Percentiles rank a stretch among this genome's conserved stretches.
Conservation (phyloP, 2,888 invertebrate genomes). For the Drosophila nigricruria region DNA sequence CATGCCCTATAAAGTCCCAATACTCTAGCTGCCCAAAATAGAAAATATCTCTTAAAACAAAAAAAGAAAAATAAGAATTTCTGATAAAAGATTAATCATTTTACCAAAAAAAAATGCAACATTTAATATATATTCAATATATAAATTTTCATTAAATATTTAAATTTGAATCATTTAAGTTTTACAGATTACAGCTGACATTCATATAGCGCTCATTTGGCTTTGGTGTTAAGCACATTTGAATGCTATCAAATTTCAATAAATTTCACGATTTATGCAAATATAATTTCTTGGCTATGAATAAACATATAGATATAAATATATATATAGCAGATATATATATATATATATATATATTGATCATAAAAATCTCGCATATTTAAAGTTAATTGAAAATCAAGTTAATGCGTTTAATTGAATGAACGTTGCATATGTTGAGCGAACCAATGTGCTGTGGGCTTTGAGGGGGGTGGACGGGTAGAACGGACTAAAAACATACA, state of each 20-base stretch:
- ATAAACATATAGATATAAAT: background rate
- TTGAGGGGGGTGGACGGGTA: background rate
- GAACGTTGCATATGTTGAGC: constrained; percentile 58
- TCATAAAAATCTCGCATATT: constrained; percentile 53
- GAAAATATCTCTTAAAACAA: too few relatives aligned
- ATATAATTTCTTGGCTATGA: constrained; percentile 11
- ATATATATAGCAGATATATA: constrained; percentile 14
- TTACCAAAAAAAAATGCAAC: too few relatives aligned
- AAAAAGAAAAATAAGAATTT: too few relatives aligned
- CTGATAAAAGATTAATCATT: too few relatives aligned
- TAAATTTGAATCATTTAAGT: background rate
- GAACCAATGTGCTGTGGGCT: background rate
- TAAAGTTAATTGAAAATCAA: constrained; percentile 81
- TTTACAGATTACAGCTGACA: background rate
- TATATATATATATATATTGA: constrained; percentile 31
- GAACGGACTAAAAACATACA: constrained; percentile 64
- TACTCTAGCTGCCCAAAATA: too few relatives aligned
- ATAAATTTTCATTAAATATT: background rate
- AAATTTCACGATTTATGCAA: constrained; percentile 20
- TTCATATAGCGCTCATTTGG: constrained; percentile 2
- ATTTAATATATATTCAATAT: background rate
- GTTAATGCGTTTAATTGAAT: constrained; percentile 81
- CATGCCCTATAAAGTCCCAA: too few relatives aligned
- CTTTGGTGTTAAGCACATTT: constrained; percentile 12
- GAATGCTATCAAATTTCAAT: constrained; percentile 14